Conservation (phyloP, 2,797 vertebrate genomes). For the Ptychobarbus kaznakovi region DNA sequence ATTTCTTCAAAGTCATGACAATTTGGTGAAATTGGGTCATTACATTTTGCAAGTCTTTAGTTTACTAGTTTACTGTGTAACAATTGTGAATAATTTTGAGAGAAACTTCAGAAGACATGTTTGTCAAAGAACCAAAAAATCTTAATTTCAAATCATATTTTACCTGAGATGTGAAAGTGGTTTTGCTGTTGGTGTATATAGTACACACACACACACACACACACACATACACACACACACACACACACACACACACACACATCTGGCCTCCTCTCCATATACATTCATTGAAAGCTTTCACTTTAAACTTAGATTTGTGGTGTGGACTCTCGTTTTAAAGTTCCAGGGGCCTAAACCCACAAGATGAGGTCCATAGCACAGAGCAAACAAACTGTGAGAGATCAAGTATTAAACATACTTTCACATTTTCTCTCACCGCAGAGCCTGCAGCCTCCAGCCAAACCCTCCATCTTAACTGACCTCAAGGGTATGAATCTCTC, state of each 20-base stretch:
- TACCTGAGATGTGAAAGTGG: not conserved
- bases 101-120: not conserved
- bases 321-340: constrained; percentile 37
- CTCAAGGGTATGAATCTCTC: constrained; percentile 64
- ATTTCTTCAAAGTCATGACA: not conserved
- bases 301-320: constrained; percentile 37
- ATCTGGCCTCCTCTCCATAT: not conserved
- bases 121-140: not conserved
- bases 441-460: constrained; percentile 67
- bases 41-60: not conserved
- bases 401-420: constrained; percentile 65
- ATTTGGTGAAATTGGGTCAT: not conserved
- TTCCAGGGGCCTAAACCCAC: constrained; percentile 52
- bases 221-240: not conserved
- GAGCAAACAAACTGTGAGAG: constrained; percentile 57
- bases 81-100: not conserved
- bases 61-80: not conserved
- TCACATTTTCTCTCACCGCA: constrained; percentile 69
- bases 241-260: not conserved
- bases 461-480: constrained; percentile 68
- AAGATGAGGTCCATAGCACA: constrained; percentile 62
- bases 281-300: not conserved
- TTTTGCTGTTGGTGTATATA: not conserved
- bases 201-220: not conserved
- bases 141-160: not conserved